Evolutionary conservation across 1,140 invertebrate genomes (phyloP), one percentile per base, ranked within the genome.

Genomic region (Chymomyza costata): DNA sequence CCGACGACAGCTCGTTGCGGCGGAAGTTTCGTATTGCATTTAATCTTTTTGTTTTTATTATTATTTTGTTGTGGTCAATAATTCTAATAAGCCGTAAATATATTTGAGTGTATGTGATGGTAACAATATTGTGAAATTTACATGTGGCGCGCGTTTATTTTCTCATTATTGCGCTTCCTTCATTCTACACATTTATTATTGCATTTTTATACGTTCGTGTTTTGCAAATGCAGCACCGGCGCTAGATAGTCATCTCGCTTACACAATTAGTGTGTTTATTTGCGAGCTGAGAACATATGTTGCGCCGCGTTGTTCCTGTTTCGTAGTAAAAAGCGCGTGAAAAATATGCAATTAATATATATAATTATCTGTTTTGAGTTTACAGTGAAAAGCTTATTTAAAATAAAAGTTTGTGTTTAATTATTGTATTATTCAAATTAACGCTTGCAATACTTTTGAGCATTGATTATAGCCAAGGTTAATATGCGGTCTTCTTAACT

Each of bases 111-210:
- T n/a, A n/a, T n/a, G n/a, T 53, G 43, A 2, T 21, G 35, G 52
- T 46, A 18, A 44, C 16, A 25, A 21, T 48, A 39, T 61, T 54
- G 53, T 65, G 56, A 62, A 80, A 73, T 61, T 39, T 47, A 37
- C 37, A 34, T 48, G 39, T 59, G 52, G 57, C 48, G 71, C 55
- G 63, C 66, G 58, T 64, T 71, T 67, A n/a, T 66, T 60, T 55
- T 48, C 25, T 11, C 32, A n/a, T 47, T 61, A 67, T 80, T 65
- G 35, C 17, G 25, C 21, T 38, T 76, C 52, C 15, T 32, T 43
- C 71, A 76, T 76, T 76, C 49, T 53, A 66, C 61, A 49, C 71
- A 66, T 78, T 70, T 78, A 76, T 68, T 70, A 69, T 76, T 78
- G 65, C 71, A 76, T 78, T 78, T 71, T 65, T 54, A 21, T 69